A percentile compares a stretch with the other conserved stretches of the same genome.
Evolutionary conservation across 2,888 invertebrate species (phyloP).

Genomic region (Oxyscelio sp.): DNA sequence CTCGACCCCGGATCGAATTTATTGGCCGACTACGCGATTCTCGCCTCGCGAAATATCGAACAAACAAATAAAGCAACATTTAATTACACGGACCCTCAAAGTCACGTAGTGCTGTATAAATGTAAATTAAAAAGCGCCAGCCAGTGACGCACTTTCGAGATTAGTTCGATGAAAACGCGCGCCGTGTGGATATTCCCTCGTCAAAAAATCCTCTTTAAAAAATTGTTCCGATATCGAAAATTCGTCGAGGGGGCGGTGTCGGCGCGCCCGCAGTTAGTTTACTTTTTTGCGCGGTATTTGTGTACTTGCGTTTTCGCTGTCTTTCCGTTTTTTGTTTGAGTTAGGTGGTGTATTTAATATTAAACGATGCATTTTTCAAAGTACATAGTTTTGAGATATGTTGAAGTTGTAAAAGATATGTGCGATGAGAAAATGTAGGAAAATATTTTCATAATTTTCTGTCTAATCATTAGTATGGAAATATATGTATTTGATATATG

Average conservation of each 20-base stretch:
- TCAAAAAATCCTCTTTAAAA: slow-evolving; percentile 24
- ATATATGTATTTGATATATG: too few species aligned
- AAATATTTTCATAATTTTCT: too few species aligned
- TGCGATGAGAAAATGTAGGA: too few species aligned
- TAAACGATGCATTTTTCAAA: too few species aligned
- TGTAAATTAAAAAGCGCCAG: slow-evolving; percentile 25
- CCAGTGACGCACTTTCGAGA: slow-evolving; percentile 24
- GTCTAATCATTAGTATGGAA: too few species aligned
- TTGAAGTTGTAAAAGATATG: too few species aligned
- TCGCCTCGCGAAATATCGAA: not conserved
- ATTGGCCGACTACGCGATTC: not conserved
- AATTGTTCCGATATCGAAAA: slow-evolving; percentile 37
- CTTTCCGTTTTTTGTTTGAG: too few species aligned
- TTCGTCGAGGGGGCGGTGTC: not conserved
- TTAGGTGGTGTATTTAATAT: too few species aligned
- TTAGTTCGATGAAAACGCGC: slow-evolving; percentile 32
- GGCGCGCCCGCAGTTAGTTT: not conserved
- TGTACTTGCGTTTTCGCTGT: not conserved
- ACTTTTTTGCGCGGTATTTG: slow-evolving; percentile 2
- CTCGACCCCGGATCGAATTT: slow-evolving; percentile 1
- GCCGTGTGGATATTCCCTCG: not conserved
- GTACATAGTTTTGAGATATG: too few species aligned
- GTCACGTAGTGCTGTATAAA: slow-evolving; percentile 16
- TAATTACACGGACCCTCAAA: slow-evolving; percentile 14
- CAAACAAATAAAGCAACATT: slow-evolving; percentile 27